phyloP scores from a whole-genome alignment of 2,113 vertebrate species.

The Phyllostomus hastatus region DNA sequence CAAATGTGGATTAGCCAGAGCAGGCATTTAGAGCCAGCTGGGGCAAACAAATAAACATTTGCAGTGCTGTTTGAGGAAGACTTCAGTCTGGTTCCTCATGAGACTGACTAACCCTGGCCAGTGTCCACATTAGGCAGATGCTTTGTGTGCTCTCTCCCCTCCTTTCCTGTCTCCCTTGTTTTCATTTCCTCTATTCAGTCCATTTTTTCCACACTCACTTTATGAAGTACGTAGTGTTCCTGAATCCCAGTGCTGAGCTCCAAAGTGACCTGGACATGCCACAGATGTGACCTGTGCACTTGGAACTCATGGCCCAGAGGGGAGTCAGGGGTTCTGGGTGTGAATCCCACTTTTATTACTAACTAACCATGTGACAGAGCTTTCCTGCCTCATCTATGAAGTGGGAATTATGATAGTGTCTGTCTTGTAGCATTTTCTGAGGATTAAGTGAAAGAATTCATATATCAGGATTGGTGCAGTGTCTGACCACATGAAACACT shows the following conservation, averaged over 20 bases:
- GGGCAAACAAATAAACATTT: background rate
- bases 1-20: background rate
- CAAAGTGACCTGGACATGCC: no score
- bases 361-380: background rate
- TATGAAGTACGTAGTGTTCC: background rate
- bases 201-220: background rate
- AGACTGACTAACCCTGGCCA: background rate
- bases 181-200: background rate
- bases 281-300: background rate
- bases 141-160: background rate
- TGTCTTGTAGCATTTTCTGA: background rate
- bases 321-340: background rate
- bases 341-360: background rate
- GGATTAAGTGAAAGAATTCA: background rate
- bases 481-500: background rate
- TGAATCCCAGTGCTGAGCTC: background rate
- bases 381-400: background rate
- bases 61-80: background rate
- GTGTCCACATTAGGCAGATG: background rate
- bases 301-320: background rate
- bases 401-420: background rate
- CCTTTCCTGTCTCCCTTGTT: background rate
- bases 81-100: background rate
- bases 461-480: background rate
- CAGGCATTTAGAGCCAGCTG: background rate